These are phyloP conservation scores for Andricus curvator DNA, from an alignment of 2,888 invertebrate genomes.

Conservation along the genomic window DNA sequence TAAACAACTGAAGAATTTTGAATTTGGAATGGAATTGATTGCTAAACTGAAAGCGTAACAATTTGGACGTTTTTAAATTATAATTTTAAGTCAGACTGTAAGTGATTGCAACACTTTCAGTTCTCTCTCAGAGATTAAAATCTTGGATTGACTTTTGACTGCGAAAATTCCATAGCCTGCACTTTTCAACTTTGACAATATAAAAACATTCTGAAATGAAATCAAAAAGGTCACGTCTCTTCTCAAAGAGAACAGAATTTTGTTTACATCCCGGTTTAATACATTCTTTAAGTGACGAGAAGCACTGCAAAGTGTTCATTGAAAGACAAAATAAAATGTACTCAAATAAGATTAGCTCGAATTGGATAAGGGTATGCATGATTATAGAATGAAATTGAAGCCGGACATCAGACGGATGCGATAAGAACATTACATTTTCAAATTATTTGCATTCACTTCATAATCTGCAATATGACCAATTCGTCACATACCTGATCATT, in stretches of 20 bases:
- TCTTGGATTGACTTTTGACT: too few relatives aligned
- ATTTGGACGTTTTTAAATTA: too few relatives aligned
- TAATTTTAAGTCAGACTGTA: too few relatives aligned
- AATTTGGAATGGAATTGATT: too few relatives aligned
- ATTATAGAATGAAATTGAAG: slow-evolving; percentile 32
- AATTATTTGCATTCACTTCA: slow-evolving; percentile 21
- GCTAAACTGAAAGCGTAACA: not conserved
- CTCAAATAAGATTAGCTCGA: slow-evolving; percentile 31
- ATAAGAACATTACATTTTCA: slow-evolving; percentile 13
- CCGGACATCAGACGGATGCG: not conserved
- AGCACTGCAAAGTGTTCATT: slow-evolving; percentile 7
- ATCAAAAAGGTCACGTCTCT: not conserved
- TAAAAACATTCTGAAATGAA: not conserved
- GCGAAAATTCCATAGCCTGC: not conserved
- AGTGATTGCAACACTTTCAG: not conserved
- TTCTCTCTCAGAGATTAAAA: not conserved
- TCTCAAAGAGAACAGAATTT: not conserved
- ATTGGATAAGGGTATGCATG: slow-evolving; percentile 36
- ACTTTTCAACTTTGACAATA: not conserved
- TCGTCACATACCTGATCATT: not conserved
- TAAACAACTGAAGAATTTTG: too few relatives aligned
- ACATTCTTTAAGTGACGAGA: not conserved
- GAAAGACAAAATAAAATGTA: slow-evolving; percentile 23
- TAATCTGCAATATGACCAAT: not conserved
- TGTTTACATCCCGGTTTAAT: not conserved